A percentile compares a stretch with the other conserved stretches of the same genome.
These are phyloP conservation scores for Pogonocherus hispidulus DNA, from an alignment of 2,888 invertebrate genomes.

Conservation along the genomic window DNA sequence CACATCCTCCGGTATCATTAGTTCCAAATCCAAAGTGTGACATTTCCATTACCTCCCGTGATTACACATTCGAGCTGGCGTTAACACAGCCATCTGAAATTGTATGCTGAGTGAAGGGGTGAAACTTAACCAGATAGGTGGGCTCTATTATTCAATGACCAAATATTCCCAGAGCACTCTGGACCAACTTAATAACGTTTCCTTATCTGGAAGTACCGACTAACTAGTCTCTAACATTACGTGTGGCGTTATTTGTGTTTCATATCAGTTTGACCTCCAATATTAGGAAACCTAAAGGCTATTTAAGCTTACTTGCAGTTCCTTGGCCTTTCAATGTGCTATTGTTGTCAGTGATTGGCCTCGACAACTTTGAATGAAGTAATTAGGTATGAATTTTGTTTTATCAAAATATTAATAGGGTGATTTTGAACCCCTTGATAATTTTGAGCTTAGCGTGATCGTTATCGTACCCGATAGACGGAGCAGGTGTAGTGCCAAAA, in stretches of 20 bases:
- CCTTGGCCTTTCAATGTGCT: background rate
- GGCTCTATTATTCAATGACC: conserved; percentile 1
- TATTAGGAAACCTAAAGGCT: background rate
- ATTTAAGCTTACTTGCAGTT: background rate
- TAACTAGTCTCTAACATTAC: background rate
- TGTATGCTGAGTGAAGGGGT: too few relatives aligned
- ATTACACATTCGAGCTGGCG: conserved; percentile 1
- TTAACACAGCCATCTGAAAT: background rate
- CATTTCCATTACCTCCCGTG: conserved; percentile 1
- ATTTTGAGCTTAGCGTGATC: too few relatives aligned
- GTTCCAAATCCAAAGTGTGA: background rate
- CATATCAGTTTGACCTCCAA: background rate
- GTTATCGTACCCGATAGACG: too few relatives aligned
- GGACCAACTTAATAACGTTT: background rate
- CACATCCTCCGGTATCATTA: background rate
- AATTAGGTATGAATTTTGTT: too few relatives aligned
- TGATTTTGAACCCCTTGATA: too few relatives aligned
- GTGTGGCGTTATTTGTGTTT: background rate
- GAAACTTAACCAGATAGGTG: background rate
- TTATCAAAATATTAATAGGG: too few relatives aligned
- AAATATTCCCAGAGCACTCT: background rate
- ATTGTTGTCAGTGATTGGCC: background rate
- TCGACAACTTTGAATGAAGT: too few relatives aligned
- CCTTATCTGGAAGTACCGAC: background rate
- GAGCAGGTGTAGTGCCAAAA: too few relatives aligned